These are phyloP conservation scores for Idaea dimidiata DNA, from an alignment of 2,888 invertebrate genomes.

Conservation along the genomic window DNA sequence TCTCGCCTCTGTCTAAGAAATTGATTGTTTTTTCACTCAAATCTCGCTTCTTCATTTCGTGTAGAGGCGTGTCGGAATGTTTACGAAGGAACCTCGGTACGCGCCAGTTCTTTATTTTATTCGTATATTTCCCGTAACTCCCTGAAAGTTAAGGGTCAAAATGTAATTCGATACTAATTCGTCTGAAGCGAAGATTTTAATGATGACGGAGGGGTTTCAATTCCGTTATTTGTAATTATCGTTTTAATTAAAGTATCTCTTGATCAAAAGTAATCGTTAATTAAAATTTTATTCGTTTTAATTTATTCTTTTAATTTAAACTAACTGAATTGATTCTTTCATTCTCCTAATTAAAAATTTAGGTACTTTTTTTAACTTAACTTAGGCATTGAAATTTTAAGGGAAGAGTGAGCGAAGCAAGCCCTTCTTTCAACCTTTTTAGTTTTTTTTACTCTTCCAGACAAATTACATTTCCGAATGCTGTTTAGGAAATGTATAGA, in stretches of 20 bases:
- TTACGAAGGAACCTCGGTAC: constrained; percentile 85
- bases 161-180: neutral
- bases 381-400: too few species aligned
- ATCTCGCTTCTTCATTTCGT: constrained; percentile 69
- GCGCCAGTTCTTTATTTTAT: constrained; percentile 84
- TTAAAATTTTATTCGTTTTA: too few species aligned
- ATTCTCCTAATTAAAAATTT: too few species aligned
- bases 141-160: constrained; percentile 54
- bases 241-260: neutral
- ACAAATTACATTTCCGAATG: too few species aligned
- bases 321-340: too few species aligned
- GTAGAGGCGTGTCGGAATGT: constrained; percentile 76
- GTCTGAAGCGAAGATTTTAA: neutral
- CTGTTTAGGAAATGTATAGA: too few species aligned
- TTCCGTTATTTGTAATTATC: neutral
- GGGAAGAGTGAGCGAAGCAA: too few species aligned
- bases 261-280: neutral
- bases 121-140: constrained; percentile 81
- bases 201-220: neutral
- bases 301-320: too few species aligned
- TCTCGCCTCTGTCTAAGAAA: constrained; percentile 59
- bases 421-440: too few species aligned
- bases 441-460: too few species aligned
- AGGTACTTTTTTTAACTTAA: too few species aligned
- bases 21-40: constrained; percentile 63